Base-by-base conservation (phyloP, 1,140 invertebrate species). In the Macrosteles quadrilineatus region DNA sequence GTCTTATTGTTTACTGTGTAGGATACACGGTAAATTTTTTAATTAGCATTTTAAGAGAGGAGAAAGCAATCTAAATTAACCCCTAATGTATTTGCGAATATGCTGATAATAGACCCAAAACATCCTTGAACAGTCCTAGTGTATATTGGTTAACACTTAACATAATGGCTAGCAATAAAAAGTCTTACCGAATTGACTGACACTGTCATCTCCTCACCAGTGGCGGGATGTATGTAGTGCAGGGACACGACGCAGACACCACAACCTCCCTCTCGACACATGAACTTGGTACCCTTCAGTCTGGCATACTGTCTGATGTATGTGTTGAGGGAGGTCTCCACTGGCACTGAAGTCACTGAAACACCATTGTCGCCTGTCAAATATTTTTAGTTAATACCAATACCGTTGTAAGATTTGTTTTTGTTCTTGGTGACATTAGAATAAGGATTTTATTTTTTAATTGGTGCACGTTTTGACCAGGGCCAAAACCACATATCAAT, bases 231-330 rank as follows among this genome's bases (percentile, higher is more conserved):
- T 1, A 78, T 76, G 2, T 82, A 80, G 45, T 81, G 81, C 1
- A 87, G 86, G 6, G 87, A 80, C 1, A 94, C 91, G 23, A 92
- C 81, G 76, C 93, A 95, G 0, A 85, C 85, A 0, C 93, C 93
- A 75, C 93, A 95, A 0, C 92, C 92, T 29, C 91, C 93, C 79
- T 95, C 92, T 9, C 84, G 80, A 74, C 92, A 95, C 88, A 91
- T 91, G 3, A 82, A 83, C 77, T 95, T 94, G 0, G 91, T 94
- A 6, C 91, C 92, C 36, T 84, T 87, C 0, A 93, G 81, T 32
- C 87, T 82, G 0, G 86, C 86, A 73, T 87, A 77, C 23, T 88
- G 85, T 1, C 90, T 81, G 55, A 92, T 86, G 71, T 85, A 92
- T 19, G 86, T 84, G 66, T 91, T 90, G 2, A 92, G 77, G 0